Percentiles rank a stretch among this genome's conserved stretches.
Conservation (phyloP, 2,888 invertebrate genomes). For the Carterocephalus palaemon region DNA sequence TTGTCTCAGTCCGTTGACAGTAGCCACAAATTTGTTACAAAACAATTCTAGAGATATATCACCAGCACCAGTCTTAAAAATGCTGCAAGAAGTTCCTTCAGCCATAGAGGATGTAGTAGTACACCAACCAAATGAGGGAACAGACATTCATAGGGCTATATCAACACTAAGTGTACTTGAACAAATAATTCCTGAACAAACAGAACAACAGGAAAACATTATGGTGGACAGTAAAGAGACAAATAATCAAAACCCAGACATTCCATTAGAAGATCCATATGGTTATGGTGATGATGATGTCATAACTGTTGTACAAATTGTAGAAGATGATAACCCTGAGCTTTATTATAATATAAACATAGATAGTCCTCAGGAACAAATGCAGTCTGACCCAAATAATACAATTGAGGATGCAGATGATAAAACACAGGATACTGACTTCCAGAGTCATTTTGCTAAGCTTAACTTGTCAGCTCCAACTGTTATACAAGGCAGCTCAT, state of each 20-base stretch:
- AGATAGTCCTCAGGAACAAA: slow-evolving; percentile 51
- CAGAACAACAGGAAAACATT: slow-evolving; percentile 2
- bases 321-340: slow-evolving; percentile 70
- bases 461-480: slow-evolving; percentile 47
- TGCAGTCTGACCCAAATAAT: slow-evolving; percentile 26
- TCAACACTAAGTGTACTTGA: slow-evolving; percentile 5
- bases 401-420: slow-evolving; percentile 32
- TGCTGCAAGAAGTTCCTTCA: background rate
- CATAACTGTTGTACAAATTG: slow-evolving; percentile 73
- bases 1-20: slow-evolving; percentile 50
- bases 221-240: slow-evolving; percentile 10
- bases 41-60: slow-evolving; percentile 50
- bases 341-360: slow-evolving; percentile 65
- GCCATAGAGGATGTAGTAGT: background rate
- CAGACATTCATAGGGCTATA: background rate
- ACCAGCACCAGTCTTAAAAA: slow-evolving; percentile 39
- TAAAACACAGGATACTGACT: slow-evolving; percentile 47
- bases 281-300: slow-evolving; percentile 70
- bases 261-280: slow-evolving; percentile 51
- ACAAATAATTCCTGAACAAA: slow-evolving; percentile 2
- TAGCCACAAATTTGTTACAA: slow-evolving; percentile 38
- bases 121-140: background rate
- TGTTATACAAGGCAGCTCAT: slow-evolving; percentile 38
- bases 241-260: slow-evolving; percentile 36
- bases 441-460: slow-evolving; percentile 65